Conservation (phyloP, 2,797 vertebrate genomes). For the Crypturellus tataupa region DNA sequence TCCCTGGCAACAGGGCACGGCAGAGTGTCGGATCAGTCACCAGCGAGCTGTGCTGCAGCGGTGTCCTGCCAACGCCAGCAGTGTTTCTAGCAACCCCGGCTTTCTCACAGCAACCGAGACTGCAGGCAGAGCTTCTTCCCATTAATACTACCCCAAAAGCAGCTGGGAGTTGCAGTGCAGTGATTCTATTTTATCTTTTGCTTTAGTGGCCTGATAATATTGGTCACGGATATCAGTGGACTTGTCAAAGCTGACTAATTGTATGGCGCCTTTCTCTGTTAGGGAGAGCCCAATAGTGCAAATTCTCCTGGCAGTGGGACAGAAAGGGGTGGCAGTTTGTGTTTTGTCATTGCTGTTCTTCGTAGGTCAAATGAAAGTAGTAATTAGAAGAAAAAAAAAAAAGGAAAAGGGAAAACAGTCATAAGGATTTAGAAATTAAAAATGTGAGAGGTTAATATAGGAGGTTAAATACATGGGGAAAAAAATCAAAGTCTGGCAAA, state of each 20-base stretch:
- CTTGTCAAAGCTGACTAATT: background rate
- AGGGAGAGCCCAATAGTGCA: background rate
- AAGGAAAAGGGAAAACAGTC: no score
- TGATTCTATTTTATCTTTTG: background rate
- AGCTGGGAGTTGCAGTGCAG: background rate
- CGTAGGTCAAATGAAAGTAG: background rate
- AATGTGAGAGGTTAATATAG: constrained; percentile 18
- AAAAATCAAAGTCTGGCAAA: background rate
- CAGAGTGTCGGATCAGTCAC: background rate
- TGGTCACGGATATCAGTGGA: background rate
- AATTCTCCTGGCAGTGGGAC: background rate
- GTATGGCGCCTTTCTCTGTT: background rate
- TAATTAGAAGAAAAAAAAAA: constrained; percentile 8
- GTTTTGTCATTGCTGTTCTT: background rate
- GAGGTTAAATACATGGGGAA: background rate
- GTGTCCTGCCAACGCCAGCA: constrained; percentile 13
- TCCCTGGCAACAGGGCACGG: background rate
- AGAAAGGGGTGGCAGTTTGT: background rate
- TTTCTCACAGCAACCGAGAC: background rate
- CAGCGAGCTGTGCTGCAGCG: background rate
- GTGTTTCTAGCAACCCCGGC: background rate
- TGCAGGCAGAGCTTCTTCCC: background rate
- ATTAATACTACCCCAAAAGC: background rate
- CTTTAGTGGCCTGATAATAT: background rate
- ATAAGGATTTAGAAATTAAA: background rate